These are phyloP conservation scores for Salticus scenicus DNA, from an alignment of 2,888 invertebrate species.

Conservation along the genomic window DNA sequence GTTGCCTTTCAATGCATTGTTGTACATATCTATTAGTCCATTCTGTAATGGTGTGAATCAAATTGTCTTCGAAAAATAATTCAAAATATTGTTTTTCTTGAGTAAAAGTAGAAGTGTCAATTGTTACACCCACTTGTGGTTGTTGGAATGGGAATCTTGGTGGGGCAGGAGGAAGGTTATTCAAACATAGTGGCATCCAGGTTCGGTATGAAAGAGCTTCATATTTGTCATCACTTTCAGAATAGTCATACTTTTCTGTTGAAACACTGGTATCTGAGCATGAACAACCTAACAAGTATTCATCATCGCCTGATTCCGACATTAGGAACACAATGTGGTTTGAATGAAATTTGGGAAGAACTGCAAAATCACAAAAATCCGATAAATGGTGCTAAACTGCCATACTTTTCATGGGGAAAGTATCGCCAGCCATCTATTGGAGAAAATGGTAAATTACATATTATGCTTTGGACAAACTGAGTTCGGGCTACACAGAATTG, in stretches of 20 bases:
- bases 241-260: slow-evolving; percentile 8
- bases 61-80: not conserved
- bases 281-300: not conserved
- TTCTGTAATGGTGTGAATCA: not conserved
- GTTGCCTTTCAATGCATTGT: not conserved
- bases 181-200: not conserved
- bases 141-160: no score
- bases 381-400: not conserved
- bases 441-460: not conserved
- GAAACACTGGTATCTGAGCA: slow-evolving; percentile 6
- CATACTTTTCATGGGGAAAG: not conserved
- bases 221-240: not conserved
- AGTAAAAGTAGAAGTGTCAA: no score
- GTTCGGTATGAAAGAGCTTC: slow-evolving; percentile 1
- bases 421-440: not conserved
- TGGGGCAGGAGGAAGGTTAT: slow-evolving; percentile 25
- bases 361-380: not conserved
- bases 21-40: not conserved
- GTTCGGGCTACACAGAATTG: no score
- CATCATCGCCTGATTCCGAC: not conserved
- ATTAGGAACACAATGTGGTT: no score
- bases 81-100: not conserved
- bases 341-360: no score
- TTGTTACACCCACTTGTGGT: no score
- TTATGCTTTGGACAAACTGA: not conserved